Conservation (phyloP, 2,113 vertebrate species). For the Dicrurus megarhynchus region DNA sequence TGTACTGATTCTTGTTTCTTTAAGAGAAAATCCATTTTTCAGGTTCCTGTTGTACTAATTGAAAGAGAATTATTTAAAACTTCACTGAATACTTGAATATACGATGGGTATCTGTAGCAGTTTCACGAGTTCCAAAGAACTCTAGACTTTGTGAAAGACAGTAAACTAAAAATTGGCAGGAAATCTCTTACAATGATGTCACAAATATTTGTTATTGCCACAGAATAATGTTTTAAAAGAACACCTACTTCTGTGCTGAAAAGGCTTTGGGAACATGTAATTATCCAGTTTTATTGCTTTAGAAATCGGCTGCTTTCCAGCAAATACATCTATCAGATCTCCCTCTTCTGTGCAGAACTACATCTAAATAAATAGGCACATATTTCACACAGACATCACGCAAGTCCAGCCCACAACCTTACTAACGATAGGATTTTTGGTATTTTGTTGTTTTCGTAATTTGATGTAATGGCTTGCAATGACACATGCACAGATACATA, state of each 20-base stretch:
- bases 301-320: conserved; percentile 55
- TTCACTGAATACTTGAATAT: conserved; percentile 73
- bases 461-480: not conserved
- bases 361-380: not conserved
- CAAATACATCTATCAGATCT: not conserved
- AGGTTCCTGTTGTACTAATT: conserved; percentile 68
- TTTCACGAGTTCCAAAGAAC: conserved; percentile 64
- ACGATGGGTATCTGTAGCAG: conserved; percentile 53
- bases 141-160: conserved; percentile 59
- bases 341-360: not conserved
- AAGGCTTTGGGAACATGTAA: conserved; percentile 32
- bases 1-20: conserved; percentile 61
- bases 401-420: not conserved
- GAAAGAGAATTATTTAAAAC: conserved; percentile 79
- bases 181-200: conserved; percentile 48
- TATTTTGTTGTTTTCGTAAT: not conserved
- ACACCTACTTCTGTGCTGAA: conserved; percentile 45
- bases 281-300: conserved; percentile 37
- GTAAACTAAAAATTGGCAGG: conserved; percentile 62
- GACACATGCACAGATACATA: not conserved
- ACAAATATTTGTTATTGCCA: conserved; percentile 54
- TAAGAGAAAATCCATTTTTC: conserved; percentile 72
- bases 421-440: not conserved
- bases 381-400: not conserved
- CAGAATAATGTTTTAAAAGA: conserved; percentile 54